Evolutionary conservation across 2,113 vertebrate species (phyloP), one percentile per base, ranked within the genome.

Genomic region (Neodon shergylaensis): DNA sequence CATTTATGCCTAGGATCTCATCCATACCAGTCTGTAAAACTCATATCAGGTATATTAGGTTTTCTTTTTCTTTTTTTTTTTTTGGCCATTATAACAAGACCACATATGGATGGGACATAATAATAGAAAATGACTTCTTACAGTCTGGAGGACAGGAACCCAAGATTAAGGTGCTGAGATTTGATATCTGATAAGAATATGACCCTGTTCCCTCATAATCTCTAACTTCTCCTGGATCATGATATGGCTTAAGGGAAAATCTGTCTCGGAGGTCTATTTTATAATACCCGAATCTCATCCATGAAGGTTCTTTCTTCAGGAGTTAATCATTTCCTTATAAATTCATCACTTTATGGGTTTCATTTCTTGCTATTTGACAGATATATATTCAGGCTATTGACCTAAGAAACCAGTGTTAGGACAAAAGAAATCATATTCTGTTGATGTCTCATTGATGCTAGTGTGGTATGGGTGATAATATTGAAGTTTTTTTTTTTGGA

Each of bases 61-160:
- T 68, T 31, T 39, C 36, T 36, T 70, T 70, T n/a, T 36, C 16
- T 16, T 70, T 70, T 72, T 36, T 1, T 70, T 17, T 70, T 70
- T 72, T 11, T n/a, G 17, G 19, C 6, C 22, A 49, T 26, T 82
- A 31, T 81, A 31, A 39, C 33, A 89, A 63, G 44, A 28, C 66
- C 14, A 44, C 17, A 42, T 42, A 6, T 44, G 4, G 19, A 22
- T 66, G 26, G 12, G 1, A 13, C 16, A 24, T 26, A 76, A 26
- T 5, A 93, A 26, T 7, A 79, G 36, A 31, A 61, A 39, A 49
- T 8, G 16, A 42, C n/a, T 92, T 78, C 26, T 87, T 72, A 65
- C 0, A 72, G 31, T 24, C 77, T 36, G 42, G 36, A 83, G 26
- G 19, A 21, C 9, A 0, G 12, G 13, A 21, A 58, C 8, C 26